Percentiles rank a stretch among this genome's conserved stretches.
Conservation (phyloP, 1,140 invertebrate species). For the Microplitis demolitor region DNA sequence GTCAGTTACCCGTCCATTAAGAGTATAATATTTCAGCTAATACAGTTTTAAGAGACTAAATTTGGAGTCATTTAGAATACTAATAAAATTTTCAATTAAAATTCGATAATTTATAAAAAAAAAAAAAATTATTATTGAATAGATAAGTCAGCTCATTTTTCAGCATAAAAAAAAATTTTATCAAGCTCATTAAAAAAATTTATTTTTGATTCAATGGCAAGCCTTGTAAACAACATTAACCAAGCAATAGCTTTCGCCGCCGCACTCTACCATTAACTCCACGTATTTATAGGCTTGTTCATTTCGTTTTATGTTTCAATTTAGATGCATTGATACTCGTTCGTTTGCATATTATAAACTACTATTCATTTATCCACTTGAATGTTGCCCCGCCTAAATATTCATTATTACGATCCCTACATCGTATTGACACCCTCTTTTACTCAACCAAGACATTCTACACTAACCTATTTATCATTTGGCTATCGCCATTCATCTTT, state of each 20-base stretch:
- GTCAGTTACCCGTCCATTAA: no score
- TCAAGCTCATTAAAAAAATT: background rate
- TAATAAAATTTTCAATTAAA: no score
- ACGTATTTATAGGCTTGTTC: conserved; percentile 59
- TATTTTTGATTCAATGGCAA: conserved; percentile 32
- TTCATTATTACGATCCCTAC: conserved; percentile 31
- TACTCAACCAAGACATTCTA: background rate
- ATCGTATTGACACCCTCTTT: conserved; percentile 13
- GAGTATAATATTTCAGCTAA: no score
- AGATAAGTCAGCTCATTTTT: background rate
- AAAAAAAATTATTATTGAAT: no score
- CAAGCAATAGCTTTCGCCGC: conserved; percentile 56
- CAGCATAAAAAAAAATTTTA: no score
- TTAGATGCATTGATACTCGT: conserved; percentile 61
- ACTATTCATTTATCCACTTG: conserved; percentile 52
- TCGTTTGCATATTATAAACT: conserved; percentile 57
- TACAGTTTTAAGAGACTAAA: no score
- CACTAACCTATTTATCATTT: background rate
- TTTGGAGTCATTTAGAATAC: no score
- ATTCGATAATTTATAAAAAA: no score
- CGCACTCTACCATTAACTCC: conserved; percentile 59
- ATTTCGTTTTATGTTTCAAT: conserved; percentile 63
- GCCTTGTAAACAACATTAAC: conserved; percentile 52
- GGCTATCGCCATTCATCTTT: background rate
- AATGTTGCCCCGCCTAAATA: conserved; percentile 25